These are phyloP conservation scores for Germaria angustata DNA, from an alignment of 2,888 invertebrate genomes.

Conservation along the genomic window DNA sequence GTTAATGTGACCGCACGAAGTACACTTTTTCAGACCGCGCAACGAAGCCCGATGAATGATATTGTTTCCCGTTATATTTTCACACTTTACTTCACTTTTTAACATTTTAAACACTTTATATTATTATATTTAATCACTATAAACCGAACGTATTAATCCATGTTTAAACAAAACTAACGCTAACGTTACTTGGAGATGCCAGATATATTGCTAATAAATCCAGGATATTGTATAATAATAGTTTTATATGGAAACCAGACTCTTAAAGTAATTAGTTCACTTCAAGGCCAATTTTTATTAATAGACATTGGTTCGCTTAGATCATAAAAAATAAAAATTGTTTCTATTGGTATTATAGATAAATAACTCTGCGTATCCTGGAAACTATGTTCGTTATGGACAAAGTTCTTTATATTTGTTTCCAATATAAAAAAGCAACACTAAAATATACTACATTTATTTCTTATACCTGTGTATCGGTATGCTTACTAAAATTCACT, in stretches of 20 bases:
- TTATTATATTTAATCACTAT: not conserved
- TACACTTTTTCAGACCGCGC: constrained; percentile 87
- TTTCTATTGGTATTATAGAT: too few relatives aligned
- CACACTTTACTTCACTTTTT: constrained; percentile 23
- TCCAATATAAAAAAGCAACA: too few relatives aligned
- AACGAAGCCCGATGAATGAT: constrained; percentile 66
- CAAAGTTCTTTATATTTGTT: too few relatives aligned
- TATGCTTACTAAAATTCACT: too few relatives aligned
- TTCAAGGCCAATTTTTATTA: not conserved
- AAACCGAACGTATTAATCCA: not conserved
- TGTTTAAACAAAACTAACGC: constrained; percentile 38
- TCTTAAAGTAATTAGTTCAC: not conserved
- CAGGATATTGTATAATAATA: too few relatives aligned
- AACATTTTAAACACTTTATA: constrained; percentile 33
- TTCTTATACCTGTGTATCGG: too few relatives aligned
- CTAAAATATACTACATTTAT: too few relatives aligned
- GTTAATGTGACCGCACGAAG: constrained; percentile 87
- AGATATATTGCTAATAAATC: too few relatives aligned
- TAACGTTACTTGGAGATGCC: constrained; percentile 28
- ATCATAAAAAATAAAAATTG: too few relatives aligned
- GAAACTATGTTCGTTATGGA: too few relatives aligned
- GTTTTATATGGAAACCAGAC: not conserved
- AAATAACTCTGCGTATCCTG: too few relatives aligned
- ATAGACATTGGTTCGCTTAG: too few relatives aligned
- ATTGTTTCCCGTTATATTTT: constrained; percentile 35